These are phyloP conservation scores for Ditylenchus dipsaci DNA, from an alignment of 1,140 invertebrate species.

Conservation along the genomic window DNA sequence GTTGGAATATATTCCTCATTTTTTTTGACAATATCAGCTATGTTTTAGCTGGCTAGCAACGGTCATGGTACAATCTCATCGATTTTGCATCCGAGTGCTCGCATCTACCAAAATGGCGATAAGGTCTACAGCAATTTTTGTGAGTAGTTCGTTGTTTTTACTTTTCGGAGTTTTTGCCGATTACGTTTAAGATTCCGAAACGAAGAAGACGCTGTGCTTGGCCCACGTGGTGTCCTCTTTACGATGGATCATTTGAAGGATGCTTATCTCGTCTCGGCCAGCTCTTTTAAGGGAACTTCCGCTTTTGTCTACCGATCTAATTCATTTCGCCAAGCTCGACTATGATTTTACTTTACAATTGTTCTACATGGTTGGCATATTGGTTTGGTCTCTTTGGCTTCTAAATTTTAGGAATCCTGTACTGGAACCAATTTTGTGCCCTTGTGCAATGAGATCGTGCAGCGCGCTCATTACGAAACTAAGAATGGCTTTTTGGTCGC, in stretches of 20 bases:
- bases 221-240: constrained; percentile 26
- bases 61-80: constrained; percentile 10
- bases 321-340: constrained; percentile 18
- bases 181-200: background rate
- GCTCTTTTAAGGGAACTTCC: constrained; percentile 15
- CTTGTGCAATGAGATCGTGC: constrained; percentile 31
- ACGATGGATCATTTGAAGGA: constrained; percentile 25
- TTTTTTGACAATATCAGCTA: too few relatives aligned
- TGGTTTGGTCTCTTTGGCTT: background rate
- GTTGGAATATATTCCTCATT: too few relatives aligned
- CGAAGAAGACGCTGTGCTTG: constrained; percentile 10
- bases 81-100: constrained; percentile 20
- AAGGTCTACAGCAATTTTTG: constrained; percentile 31
- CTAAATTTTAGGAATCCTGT: constrained; percentile 9
- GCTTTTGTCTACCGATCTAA: constrained; percentile 22
- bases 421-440: constrained; percentile 13
- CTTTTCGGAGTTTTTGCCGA: background rate
- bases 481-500: constrained; percentile 18
- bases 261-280: constrained; percentile 20
- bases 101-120: constrained; percentile 19
- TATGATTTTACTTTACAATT: constrained; percentile 23
- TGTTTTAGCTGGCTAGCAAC: constrained; percentile 21
- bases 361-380: constrained; percentile 10
- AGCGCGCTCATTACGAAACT: constrained; percentile 19
- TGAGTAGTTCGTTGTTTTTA: constrained; percentile 9